Base-by-base conservation (phyloP, 1,140 invertebrate species). In the Brachionus angularis region DNA sequence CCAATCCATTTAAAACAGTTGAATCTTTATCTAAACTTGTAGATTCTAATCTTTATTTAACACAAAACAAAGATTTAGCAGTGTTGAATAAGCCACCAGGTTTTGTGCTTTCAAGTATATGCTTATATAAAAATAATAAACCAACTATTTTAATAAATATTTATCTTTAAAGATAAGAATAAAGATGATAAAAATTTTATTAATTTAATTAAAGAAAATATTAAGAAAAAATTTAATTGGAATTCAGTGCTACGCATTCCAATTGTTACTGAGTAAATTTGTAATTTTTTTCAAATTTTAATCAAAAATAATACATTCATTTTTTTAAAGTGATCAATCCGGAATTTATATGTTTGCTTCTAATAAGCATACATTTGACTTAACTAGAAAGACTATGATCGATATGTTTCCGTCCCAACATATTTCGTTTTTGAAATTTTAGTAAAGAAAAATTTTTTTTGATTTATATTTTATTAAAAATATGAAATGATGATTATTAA, bases 1-100 rank as follows among this genome's bases (percentile, higher is more conserved):
- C 53, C 7, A 58, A 58, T 23, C 53, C 53, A 23, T 58, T 39
- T 23, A 58, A 58, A 58, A 58, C 53, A 39, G 16, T 58, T 10
- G 53, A 58, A 23, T 58, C 53, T 10, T 8, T 58, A 2, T 36
- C 53, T 10, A 21, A 58, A 23, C 18, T 58, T 4, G 39, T 58
- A 10, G n/a, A 39, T 5, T 8, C 36, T 23, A 58, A 58, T n/a
- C 25, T 58, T 8, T 25, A 39, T 39, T 23, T 39, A 3, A 58
- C 53, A 33, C 18, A 36, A 36, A 21, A 58, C 39, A 42, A 58
- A 58, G 8, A 58, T 39, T 12, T 58, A 39, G 53, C 33, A 14
- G 21, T 58, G 12, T 4, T 58, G 10, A 58, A 58, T 12, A 58
- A 58, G 16, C 53, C 53, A 23, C 53, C 53, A 12, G 53, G 53